These are phyloP conservation scores for Tyria jacobaeae DNA, from an alignment of 2,888 invertebrate genomes.

Conservation along the genomic window DNA sequence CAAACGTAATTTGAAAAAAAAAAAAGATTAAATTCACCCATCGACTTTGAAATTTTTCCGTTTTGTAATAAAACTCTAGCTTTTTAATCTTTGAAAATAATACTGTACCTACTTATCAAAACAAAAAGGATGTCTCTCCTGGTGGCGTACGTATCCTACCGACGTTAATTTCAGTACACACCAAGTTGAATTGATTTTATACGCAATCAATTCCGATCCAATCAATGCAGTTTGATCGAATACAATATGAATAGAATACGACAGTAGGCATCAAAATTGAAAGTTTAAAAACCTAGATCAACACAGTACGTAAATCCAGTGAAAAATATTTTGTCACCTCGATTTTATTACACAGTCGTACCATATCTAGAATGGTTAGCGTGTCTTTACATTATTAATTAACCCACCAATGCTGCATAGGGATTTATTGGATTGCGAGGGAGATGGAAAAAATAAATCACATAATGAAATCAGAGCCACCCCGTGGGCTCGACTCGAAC, in stretches of 20 bases:
- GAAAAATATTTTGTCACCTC: slow-evolving; percentile 56
- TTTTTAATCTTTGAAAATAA: slow-evolving; percentile 12
- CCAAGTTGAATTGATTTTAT: too few species aligned
- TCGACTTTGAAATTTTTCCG: slow-evolving; percentile 43
- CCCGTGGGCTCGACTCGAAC: slow-evolving; percentile 61
- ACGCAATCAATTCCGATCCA: slow-evolving; percentile 19
- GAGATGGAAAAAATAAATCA: slow-evolving; percentile 75
- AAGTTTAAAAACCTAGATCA: slow-evolving; percentile 20
- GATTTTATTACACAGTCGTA: slow-evolving; percentile 51
- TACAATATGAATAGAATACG: slow-evolving; percentile 30
- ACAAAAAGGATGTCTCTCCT: too few species aligned
- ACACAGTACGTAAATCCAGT: slow-evolving; percentile 17
- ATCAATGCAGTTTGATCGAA: slow-evolving; percentile 25
- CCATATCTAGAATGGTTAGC: slow-evolving; percentile 46
- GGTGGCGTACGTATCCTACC: too few species aligned
- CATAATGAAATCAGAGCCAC: slow-evolving; percentile 78
- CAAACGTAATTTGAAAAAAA: slow-evolving; percentile 70
- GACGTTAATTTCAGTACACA: background rate
- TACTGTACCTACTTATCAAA: background rate
- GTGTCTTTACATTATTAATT: slow-evolving; percentile 82
- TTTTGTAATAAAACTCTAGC: slow-evolving; percentile 25
- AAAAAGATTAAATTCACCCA: slow-evolving; percentile 61
- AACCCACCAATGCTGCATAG: slow-evolving; percentile 71
- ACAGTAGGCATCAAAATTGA: slow-evolving; percentile 25
- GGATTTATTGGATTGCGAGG: slow-evolving; percentile 75